A percentile compares a stretch with the other conserved stretches of the same genome.
Conservation (phyloP, 2,113 vertebrate genomes). For the Chloropsis hardwickii region DNA sequence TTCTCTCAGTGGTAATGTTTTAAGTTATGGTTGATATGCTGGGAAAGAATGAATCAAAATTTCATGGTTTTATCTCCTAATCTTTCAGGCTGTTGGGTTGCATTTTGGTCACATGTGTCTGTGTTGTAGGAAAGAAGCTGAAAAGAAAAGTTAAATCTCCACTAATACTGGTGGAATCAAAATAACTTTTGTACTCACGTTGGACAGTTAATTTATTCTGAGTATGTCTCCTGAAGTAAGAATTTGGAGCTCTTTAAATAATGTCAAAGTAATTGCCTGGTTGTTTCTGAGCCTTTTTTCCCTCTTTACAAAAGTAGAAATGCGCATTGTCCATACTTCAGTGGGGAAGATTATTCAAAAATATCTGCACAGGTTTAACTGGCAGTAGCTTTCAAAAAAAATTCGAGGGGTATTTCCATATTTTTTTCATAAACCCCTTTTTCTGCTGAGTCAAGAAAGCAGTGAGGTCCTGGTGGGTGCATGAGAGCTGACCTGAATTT, state of each 20-base stretch:
- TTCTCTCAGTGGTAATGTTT: neutral
- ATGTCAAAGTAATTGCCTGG: neutral
- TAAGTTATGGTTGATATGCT: neutral
- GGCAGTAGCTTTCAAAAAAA: neutral
- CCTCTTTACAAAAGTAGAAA: neutral
- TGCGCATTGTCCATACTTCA: neutral
- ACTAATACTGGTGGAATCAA: neutral
- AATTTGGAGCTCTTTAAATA: neutral
- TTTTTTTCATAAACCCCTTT: neutral
- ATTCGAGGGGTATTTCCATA: neutral
- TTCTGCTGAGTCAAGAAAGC: conserved; percentile 50
- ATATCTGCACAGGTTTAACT: neutral
- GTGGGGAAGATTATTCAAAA: neutral
- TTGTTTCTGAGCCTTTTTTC: neutral
- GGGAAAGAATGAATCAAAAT: neutral
- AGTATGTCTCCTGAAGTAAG: neutral
- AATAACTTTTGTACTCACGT: neutral
- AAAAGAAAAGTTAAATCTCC: neutral
- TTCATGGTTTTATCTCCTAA: neutral
- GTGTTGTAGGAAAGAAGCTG: neutral
- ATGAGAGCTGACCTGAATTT: conserved; percentile 40
- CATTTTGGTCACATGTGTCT: neutral
- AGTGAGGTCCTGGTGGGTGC: conserved; percentile 13
- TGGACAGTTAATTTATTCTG: neutral
- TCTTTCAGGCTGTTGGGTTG: neutral